Evolutionary conservation across 2,797 vertebrate genomes (phyloP).

Genomic region (Pseudotriccus pelzelni): DNA sequence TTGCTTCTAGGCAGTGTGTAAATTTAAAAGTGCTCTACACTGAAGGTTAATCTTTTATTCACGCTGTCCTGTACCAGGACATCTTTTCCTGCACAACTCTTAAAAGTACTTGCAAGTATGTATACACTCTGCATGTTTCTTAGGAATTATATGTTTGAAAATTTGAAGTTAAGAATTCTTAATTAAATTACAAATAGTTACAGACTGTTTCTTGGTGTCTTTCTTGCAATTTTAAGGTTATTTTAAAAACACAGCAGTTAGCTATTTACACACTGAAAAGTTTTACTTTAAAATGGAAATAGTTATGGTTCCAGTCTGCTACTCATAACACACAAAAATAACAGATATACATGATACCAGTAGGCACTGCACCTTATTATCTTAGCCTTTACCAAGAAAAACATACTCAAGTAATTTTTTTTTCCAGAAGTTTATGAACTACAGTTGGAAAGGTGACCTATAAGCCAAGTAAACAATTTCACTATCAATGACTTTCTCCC

Average conservation of each 20-base stretch:
- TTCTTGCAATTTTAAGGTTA: not conserved
- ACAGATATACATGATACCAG: not conserved
- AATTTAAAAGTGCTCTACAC: not conserved
- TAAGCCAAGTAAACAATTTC: conserved; percentile 29
- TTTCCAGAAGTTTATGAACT: not conserved
- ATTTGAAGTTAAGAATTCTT: not conserved
- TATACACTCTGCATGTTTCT: not conserved
- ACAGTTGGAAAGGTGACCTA: not conserved
- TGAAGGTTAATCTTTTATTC: not conserved
- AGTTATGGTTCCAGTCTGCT: not conserved
- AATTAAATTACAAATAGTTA: not conserved
- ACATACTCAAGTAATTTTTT: not conserved
- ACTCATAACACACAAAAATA: conserved; percentile 2
- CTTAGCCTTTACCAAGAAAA: conserved; percentile 10
- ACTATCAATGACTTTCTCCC: not conserved
- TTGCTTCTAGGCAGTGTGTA: not conserved
- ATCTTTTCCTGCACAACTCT: not conserved
- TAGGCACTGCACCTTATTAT: not conserved
- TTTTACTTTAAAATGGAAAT: conserved; percentile 11
- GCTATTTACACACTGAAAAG: not conserved
- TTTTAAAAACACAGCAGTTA: not conserved
- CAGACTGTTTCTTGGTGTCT: not conserved
- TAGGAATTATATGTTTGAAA: not conserved
- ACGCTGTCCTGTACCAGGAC: not conserved
- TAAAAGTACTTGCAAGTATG: not conserved